These are phyloP conservation scores for Sternarchorhynchus goeldii DNA, from an alignment of 2,797 vertebrate species.

Conservation along the genomic window DNA sequence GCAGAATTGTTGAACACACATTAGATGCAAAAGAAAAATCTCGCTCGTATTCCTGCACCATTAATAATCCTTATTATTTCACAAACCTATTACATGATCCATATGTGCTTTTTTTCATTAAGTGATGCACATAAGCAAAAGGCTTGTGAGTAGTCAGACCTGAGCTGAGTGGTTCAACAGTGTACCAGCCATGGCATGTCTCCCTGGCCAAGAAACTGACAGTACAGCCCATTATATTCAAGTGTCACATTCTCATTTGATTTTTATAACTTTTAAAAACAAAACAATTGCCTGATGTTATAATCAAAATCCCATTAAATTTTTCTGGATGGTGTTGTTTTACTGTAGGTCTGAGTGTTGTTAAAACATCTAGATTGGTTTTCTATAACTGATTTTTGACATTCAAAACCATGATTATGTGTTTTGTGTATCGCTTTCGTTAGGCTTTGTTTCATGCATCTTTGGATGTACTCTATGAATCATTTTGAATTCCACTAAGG, in stretches of 20 bases:
- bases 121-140: neutral
- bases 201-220: neutral
- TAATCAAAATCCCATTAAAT: slow-evolving; percentile 30
- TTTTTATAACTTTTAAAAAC: slow-evolving; percentile 6
- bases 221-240: neutral
- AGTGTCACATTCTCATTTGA: slow-evolving; percentile 20
- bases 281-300: slow-evolving; percentile 18
- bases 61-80: slow-evolving; percentile 41
- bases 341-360: neutral
- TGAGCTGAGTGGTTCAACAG: neutral
- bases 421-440: slow-evolving; percentile 24
- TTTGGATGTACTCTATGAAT: slow-evolving; percentile 39
- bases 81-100: slow-evolving; percentile 14
- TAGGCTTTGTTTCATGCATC: slow-evolving; percentile 23
- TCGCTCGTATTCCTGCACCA: slow-evolving; percentile 26
- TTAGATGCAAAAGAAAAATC: slow-evolving; percentile 24
- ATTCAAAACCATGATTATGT: slow-evolving; percentile 43
- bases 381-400: slow-evolving; percentile 36
- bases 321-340: neutral
- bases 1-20: slow-evolving; percentile 24
- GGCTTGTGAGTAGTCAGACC: neutral
- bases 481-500: slow-evolving; percentile 36
- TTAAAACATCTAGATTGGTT: slow-evolving; percentile 19
- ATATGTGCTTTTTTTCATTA: no score
- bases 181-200: neutral